Evolutionary conservation across 2,113 vertebrate genomes (phyloP).

Genomic region (Cariama cristata): DNA sequence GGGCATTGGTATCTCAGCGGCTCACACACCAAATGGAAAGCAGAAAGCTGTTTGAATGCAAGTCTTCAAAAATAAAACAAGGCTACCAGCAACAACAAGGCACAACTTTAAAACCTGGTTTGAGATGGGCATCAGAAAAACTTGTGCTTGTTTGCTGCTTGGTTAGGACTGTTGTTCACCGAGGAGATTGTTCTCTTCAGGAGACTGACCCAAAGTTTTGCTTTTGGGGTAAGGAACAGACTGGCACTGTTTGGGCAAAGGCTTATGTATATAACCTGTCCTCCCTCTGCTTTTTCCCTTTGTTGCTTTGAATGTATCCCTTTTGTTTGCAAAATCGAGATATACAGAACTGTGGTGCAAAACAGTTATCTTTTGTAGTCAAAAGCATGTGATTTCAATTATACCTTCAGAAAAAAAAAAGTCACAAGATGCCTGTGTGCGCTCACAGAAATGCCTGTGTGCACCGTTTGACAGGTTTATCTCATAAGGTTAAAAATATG

Average conservation of each 20-base stretch:
- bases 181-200: neutral
- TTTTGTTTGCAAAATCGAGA: neutral
- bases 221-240: neutral
- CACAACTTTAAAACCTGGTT: neutral
- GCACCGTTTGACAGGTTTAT: neutral
- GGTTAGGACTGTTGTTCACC: neutral
- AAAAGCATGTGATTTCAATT: neutral
- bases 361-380: neutral
- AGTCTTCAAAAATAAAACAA: neutral
- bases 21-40: neutral
- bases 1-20: neutral
- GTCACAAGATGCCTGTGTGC: neutral
- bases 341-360: neutral
- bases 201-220: neutral
- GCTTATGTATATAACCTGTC: neutral
- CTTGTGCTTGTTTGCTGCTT: neutral
- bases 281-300: neutral
- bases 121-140: neutral
- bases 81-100: neutral
- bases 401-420: neutral
- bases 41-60: neutral
- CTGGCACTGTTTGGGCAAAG: neutral
- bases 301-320: neutral
- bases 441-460: neutral
- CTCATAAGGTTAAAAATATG: neutral